Evolutionary conservation across 2,797 vertebrate species (phyloP), one percentile per base, ranked within the genome.

Genomic region (Ctenopoma kingsleyae): DNA sequence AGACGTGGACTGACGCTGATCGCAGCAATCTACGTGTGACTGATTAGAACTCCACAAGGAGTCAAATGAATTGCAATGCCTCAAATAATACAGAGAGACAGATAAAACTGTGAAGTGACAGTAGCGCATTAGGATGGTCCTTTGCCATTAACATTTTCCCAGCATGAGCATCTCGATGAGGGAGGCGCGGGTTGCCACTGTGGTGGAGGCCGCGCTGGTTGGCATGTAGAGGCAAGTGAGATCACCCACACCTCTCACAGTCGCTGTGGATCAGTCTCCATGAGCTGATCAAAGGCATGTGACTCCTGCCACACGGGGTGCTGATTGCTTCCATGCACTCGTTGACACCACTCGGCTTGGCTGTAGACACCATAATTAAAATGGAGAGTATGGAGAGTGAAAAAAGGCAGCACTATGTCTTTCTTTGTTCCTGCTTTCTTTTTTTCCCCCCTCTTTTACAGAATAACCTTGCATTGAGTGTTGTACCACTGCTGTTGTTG

Each of bases 291-390:
- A 86, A 89, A 88, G 87, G 76, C 81, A 41, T 89, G 53, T 80
- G 82, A 81, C 80, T 85, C 47, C 52, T 49, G 80, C 87, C 84
- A 82, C 44, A 59, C 44, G 20, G 84, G 83, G 76, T 41, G 76
- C 75, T 84, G 86, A 89, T 86, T 81, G 88, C 82, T 32, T 87
- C 76, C 71, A 80, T 86, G 84, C 82, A 80, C 85, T 81, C 64
- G 1, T 62, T 89, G 87, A 90, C 87, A 87, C 69, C 41, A 59
- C 80, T 74, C 32, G 19, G 73, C 76, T 79, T 60, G 74, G 82
- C 78, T 78, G 78, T 83, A 81, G 83, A 87, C 82, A 55, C 83
- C 63, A 79, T 89, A 85, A 93, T 93, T 91, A 90, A 91, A 91
- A 81, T 11, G 30, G 80, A 85, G 84, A 48, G 53, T 38, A 43